phyloP scores from a whole-genome alignment of 2,113 vertebrate species.

The Paedocypris sp. region DNA sequence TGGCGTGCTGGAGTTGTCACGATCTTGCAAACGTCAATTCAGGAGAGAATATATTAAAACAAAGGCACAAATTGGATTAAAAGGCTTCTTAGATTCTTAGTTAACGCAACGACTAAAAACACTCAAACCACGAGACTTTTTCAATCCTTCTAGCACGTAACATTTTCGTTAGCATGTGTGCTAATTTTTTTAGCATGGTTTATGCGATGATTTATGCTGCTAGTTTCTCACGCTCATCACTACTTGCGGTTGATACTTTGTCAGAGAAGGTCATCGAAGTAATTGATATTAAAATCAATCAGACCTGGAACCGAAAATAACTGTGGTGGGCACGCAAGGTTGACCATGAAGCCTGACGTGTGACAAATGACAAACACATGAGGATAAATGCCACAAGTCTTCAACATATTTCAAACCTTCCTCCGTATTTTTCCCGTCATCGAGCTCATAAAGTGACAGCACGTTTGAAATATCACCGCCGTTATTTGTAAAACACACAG shows the following conservation, averaged over 20 bases:
- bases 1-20: background rate
- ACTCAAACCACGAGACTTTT: too few relatives aligned
- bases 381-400: too few relatives aligned
- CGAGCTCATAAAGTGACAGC: background rate
- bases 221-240: background rate
- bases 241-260: background rate
- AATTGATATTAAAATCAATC: slow-evolving; percentile 39
- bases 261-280: background rate
- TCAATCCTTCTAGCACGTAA: too few relatives aligned
- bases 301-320: background rate
- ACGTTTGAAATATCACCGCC: background rate
- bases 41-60: background rate
- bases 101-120: too few relatives aligned
- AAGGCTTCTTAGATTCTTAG: background rate
- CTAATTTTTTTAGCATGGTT: too few relatives aligned
- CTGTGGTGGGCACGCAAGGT: background rate
- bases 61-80: background rate
- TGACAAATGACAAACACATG: background rate
- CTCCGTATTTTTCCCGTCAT: background rate
- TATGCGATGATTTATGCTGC: too few relatives aligned
- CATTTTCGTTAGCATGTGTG: too few relatives aligned
- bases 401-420: background rate
- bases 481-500: background rate
- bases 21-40: background rate
- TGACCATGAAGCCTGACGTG: slow-evolving; percentile 45